These are phyloP conservation scores for Perodicticus potto DNA, from an alignment of 2,797 vertebrate species.

Conservation along the genomic window DNA sequence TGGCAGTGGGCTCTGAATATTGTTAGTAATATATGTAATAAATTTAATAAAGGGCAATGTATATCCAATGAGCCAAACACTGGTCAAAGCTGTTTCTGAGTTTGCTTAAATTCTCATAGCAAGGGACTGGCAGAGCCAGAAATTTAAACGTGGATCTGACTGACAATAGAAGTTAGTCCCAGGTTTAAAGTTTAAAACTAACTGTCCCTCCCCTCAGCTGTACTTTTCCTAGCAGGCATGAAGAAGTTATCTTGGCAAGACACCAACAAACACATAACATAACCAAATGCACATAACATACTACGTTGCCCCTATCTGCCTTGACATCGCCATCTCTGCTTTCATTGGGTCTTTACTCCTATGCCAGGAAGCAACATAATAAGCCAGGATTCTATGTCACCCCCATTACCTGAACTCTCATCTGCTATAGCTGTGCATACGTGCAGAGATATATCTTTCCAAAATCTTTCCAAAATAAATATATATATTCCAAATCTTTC, in stretches of 20 bases:
- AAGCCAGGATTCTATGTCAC: background rate
- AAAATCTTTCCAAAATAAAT: too few species aligned
- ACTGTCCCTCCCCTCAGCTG: background rate
- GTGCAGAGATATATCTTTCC: background rate
- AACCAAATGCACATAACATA: background rate
- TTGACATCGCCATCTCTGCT: background rate
- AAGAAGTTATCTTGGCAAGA: background rate
- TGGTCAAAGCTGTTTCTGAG: background rate
- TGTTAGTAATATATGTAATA: background rate
- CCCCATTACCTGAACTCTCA: background rate
- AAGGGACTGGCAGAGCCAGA: background rate
- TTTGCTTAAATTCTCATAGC: background rate
- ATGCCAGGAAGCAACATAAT: background rate
- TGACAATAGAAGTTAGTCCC: background rate
- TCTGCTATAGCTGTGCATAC: background rate
- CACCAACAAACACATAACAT: rapidly evolving
- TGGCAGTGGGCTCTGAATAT: constrained; percentile 52
- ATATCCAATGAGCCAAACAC: background rate
- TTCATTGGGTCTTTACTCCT: background rate
- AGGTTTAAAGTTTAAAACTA: background rate
- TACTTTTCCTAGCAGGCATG: background rate
- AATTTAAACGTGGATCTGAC: background rate
- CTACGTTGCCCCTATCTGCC: background rate
- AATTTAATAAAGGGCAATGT: background rate
- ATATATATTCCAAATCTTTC: too few species aligned